Evolutionary conservation across 2,113 vertebrate species (phyloP), one percentile per base, ranked within the genome.

Genomic region (Ceyx margarethae): DNA sequence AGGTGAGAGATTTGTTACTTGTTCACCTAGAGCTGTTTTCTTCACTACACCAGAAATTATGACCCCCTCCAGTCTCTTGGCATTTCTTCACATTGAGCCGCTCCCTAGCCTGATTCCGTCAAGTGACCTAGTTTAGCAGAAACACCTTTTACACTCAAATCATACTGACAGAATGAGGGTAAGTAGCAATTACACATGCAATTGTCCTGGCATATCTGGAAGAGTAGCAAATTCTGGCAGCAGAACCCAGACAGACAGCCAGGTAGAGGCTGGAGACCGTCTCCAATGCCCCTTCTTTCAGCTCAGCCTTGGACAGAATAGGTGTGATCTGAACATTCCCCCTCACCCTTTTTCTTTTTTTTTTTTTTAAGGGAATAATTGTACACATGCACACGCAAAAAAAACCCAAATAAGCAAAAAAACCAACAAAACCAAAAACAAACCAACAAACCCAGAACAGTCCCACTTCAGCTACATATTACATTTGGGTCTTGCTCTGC

Each of bases 131-230:
- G 28, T 91, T 88, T 60, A 67, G 37, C 46, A 71, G 65, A 88
- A 88, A 78, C 26, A 83, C 48, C 51, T 90, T 90, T 83, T 83
- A 43, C 69, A 43, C 61, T 88, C 60, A 81, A 77, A 90, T 74
- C 19, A 71, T 65, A 56, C 8, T 93, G 95, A 84, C 86, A 92
- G 76, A 95, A 90, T 88, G 33, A 51, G 80, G 29, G 11, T 86
- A 88, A 85, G 56, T 12, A 88, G 76, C 80, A 91, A 56, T 90
- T 71, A 60, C 23, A 46, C 3, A 6, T 0, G 1, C 25, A n/a
- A 29, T 51, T 88, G 33, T 66, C 19, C 51, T 83, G 73, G 40
- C 31, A 15, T 56, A 62, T 60, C 18, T 67, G 40, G 23, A 77
- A 83, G 33, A 19, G 15, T 19, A 58, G 20, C 37, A 31, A 85